A percentile compares a stretch with the other conserved stretches of the same genome.
Evolutionary conservation across 2,888 invertebrate genomes (phyloP).

Genomic region (Ecliptopera silaceata): DNA sequence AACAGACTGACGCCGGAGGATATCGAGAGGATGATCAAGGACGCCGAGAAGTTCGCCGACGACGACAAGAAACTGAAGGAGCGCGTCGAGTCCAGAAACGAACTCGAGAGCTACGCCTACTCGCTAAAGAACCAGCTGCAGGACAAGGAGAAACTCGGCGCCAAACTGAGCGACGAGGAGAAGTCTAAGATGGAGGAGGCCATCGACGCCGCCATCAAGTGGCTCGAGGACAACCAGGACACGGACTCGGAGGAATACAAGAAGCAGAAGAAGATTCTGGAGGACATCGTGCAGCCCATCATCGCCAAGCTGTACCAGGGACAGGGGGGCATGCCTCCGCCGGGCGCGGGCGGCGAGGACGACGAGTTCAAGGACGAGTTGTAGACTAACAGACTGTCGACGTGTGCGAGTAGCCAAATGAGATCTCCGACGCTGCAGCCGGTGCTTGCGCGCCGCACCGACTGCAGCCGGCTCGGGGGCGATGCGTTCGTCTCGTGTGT

Average conservation of each 20-base stretch:
- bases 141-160: slow-evolving; percentile 98
- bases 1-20: slow-evolving; percentile 98
- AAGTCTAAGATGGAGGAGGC: slow-evolving; percentile 97
- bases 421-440: slow-evolving; percentile 61
- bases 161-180: slow-evolving; percentile 94
- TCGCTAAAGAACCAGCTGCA: slow-evolving; percentile 97
- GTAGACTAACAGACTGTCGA: slow-evolving; percentile 79
- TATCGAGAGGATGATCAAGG: slow-evolving; percentile 99
- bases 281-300: slow-evolving; percentile 98
- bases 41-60: slow-evolving; percentile 99
- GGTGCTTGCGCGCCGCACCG: slow-evolving; percentile 44
- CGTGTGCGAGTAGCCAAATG: slow-evolving; percentile 70
- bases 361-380: slow-evolving; percentile 93
- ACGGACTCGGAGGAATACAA: slow-evolving; percentile 96
- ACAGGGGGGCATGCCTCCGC: slow-evolving; percentile 90
- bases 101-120: slow-evolving; percentile 98
- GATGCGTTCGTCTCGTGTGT: slow-evolving; percentile 68
- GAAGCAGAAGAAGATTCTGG: slow-evolving; percentile 97
- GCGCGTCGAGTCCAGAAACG: slow-evolving; percentile 97
- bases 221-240: slow-evolving; percentile 98
- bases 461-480: slow-evolving; percentile 56
- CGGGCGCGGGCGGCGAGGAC: slow-evolving; percentile 87
- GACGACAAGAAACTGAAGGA: slow-evolving; percentile 99
- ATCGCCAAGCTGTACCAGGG: slow-evolving; percentile 98
- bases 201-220: slow-evolving; percentile 98